Base-by-base conservation (phyloP, 1,140 invertebrate genomes). In the Cecropterus lyciades region DNA sequence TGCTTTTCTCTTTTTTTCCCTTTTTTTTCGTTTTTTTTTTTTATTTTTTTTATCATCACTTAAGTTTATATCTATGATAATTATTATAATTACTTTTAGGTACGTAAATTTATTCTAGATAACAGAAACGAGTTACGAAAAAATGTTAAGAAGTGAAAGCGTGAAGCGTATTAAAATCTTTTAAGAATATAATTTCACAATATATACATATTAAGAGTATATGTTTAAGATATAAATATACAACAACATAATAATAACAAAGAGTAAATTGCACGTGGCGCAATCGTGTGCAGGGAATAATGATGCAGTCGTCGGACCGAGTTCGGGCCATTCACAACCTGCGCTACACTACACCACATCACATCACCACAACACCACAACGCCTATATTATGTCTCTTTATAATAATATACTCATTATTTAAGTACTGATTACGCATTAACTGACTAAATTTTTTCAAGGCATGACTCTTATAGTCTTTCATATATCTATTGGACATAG, bases 61-160 rank as follows among this genome's bases (percentile, higher is more conserved):
- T 90, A 88, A 76, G 79, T 81, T 80, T 82, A 82, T 77, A 84
- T 79, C 80, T 92, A 90, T 77, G 82, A 88, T 89, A 87, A 82
- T 87, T 87, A 89, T 89, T 88, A 89, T 90, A 90, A 89, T 91
- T 87, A 89, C 87, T 89, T 88, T 85, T 88, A 89, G 87, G 86
- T 89, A 90, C 87, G 84, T 90, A 92, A 89, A 92, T 92, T 92
- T 92, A 92, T 80, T 86, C 89, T 92, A 92, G 80, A 89, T 87
- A 92, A 92, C 89, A 89, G 82, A 91, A 92, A 92, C 87, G 80
- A 88, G 80, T 87, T 85, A 89, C 83, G 80, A 84, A 82, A 87
- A 86, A 76, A 73, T 83, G 76, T 91, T 83, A 33, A 87, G 84
- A 92, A 87, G 79, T 82, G 84, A 89, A 88, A 92, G 89, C 87